Conservation (phyloP, 2,888 invertebrate genomes). For the Hoplodrina blanda region DNA sequence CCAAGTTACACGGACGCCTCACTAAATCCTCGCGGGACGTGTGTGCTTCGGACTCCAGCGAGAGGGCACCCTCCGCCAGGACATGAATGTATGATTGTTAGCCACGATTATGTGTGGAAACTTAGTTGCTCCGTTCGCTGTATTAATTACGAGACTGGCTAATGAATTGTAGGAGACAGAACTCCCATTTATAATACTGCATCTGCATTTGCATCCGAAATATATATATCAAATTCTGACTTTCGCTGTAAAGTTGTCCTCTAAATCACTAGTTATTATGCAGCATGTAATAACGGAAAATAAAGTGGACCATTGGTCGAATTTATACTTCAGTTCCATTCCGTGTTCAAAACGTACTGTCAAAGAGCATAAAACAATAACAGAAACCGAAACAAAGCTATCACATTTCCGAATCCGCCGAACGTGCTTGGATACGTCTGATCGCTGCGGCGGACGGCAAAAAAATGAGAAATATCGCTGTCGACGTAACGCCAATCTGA, state of each 20-base stretch:
- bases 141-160: slow-evolving; percentile 38
- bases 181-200: slow-evolving; percentile 28
- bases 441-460: slow-evolving; percentile 65
- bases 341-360: slow-evolving; percentile 27
- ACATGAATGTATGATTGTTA: slow-evolving; percentile 52
- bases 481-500: slow-evolving; percentile 79
- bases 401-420: slow-evolving; percentile 60
- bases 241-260: slow-evolving; percentile 24
- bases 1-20: slow-evolving; percentile 65
- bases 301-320: background rate
- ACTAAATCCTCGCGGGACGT: slow-evolving; percentile 59
- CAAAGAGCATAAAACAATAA: slow-evolving; percentile 57
- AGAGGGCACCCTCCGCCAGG: slow-evolving; percentile 26
- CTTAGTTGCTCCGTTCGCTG: slow-evolving; percentile 36
- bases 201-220: slow-evolving; percentile 28
- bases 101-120: slow-evolving; percentile 51
- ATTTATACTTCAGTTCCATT: slow-evolving; percentile 31
- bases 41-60: slow-evolving; percentile 45
- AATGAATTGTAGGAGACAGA: slow-evolving; percentile 39
- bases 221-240: slow-evolving; percentile 26
- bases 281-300: slow-evolving; percentile 15
- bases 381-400: slow-evolving; percentile 56
- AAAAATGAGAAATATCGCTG: slow-evolving; percentile 68
- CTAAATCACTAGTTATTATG: slow-evolving; percentile 26
- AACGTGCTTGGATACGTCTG: slow-evolving; percentile 73